A percentile compares a stretch with the other conserved stretches of the same genome.
These are phyloP conservation scores for pig (Sus scrofa) DNA, from an alignment of 2,113 vertebrate genomes.

Conservation along the genomic window DNA sequence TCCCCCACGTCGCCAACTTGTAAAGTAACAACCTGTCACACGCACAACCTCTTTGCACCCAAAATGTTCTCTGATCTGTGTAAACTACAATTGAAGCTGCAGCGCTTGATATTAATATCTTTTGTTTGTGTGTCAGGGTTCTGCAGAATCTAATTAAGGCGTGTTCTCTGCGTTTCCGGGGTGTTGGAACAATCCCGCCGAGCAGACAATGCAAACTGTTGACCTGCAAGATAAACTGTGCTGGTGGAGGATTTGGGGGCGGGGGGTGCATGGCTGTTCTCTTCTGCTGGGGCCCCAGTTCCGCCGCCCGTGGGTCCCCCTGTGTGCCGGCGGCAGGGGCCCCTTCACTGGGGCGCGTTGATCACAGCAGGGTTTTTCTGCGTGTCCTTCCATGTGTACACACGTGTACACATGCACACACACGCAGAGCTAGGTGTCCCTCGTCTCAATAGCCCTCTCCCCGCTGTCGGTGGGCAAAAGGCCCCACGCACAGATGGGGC, in stretches of 20 bases:
- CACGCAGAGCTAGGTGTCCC: neutral
- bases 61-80: constrained; percentile 85
- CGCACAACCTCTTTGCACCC: constrained; percentile 83
- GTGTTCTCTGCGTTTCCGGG: constrained; percentile 86
- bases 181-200: constrained; percentile 85
- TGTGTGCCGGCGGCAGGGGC: neutral
- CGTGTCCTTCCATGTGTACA: neutral
- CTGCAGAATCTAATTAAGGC: constrained; percentile 89
- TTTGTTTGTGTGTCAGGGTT: constrained; percentile 88
- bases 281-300: neutral
- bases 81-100: constrained; percentile 83
- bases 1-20: constrained; percentile 44
- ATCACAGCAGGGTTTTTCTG: neutral
- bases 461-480: too few relatives aligned
- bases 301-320: neutral
- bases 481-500: neutral
- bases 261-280: constrained; percentile 34
- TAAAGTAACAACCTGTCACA: constrained; percentile 83
- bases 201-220: constrained; percentile 84
- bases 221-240: constrained; percentile 85
- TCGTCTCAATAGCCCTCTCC: neutral
- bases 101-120: constrained; percentile 87
- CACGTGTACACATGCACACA: neutral
- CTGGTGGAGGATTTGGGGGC: constrained; percentile 64
- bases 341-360: neutral